Base-by-base conservation (phyloP, 2,797 vertebrate species). In the Sparidentex hasta region DNA sequence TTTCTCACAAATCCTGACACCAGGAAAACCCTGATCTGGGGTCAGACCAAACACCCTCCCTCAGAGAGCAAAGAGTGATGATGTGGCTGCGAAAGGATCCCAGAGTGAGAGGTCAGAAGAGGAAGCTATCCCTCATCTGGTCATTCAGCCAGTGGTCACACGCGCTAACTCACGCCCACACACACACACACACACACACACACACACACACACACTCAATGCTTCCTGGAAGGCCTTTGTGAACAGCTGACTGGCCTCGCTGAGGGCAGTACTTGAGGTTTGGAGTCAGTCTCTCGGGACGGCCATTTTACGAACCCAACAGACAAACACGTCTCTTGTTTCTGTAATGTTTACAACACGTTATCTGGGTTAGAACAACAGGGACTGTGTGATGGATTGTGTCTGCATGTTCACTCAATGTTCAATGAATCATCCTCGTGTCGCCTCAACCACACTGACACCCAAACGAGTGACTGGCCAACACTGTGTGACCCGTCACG, bases 121-220 rank as follows among this genome's bases (percentile, higher is more conserved):
- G 87, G 87, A 92, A 90, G 74, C 58, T 1, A 68, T 92, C 79
- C 64, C 12, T 89, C 89, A 87, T 82, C 62, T 82, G 71, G 78
- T 85, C 71, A 67, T 23, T 63, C 77, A 70, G 55, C 4, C 64
- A 33, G 51, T 2, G 16, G 41, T 78, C 75, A 72, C 76, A 68
- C 7, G 9, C 38, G 58, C 44, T 25, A 54, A 54, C 80, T 74
- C 76, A 27, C 27, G 0, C 27, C 3, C 25, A 73, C 80, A 65
- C 78, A 58, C 52, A 48, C 44, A 75, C 25, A 73, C 80, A 66
- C 78, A 58, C 52, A 48, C 44, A 75, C 25, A 71, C 80, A 67
- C 78, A n/a, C n/a, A n/a, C n/a, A 73, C 80, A 67, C 78, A 64
- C 52, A 48, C 44, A 74, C 25, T 54, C 50, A 65, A 64, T 27